Conservation (phyloP, 2,888 invertebrate species). For the Mantis religiosa region DNA sequence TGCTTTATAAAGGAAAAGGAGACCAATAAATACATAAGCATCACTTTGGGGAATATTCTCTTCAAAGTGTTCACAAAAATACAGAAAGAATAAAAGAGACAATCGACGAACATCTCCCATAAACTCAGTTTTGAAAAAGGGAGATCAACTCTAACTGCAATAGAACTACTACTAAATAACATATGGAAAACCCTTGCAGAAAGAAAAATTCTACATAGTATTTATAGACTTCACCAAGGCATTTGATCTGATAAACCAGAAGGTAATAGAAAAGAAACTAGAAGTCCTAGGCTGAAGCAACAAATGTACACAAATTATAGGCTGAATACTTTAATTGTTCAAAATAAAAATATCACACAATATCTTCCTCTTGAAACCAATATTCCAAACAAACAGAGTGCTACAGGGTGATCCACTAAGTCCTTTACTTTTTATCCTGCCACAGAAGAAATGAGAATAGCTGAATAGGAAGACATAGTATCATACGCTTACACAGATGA, state of each 20-base stretch:
- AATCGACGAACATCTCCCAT: no score
- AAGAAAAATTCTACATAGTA: no score
- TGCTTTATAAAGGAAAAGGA: no score
- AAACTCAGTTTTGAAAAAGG: no score
- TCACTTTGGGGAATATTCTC: no score
- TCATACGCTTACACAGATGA: background rate
- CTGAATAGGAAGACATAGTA: background rate
- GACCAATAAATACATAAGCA: no score
- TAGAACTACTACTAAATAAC: background rate
- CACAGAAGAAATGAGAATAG: background rate
- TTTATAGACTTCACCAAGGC: no score
- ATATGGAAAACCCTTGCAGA: background rate
- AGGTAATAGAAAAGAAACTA: background rate
- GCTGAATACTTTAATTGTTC: background rate
- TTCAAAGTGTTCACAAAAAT: no score
- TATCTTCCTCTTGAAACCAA: background rate
- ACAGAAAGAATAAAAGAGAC: no score
- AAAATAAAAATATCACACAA: background rate
- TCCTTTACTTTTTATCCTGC: background rate
- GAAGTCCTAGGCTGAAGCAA: background rate
- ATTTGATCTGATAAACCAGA: no score
- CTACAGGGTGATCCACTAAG: background rate
- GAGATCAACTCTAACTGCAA: no score
- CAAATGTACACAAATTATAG: background rate
- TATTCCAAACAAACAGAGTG: no score